Evolutionary conservation across 2,113 vertebrate species (phyloP), one percentile per base, ranked within the genome.

Genomic region (Cephalopterus ornatus): DNA sequence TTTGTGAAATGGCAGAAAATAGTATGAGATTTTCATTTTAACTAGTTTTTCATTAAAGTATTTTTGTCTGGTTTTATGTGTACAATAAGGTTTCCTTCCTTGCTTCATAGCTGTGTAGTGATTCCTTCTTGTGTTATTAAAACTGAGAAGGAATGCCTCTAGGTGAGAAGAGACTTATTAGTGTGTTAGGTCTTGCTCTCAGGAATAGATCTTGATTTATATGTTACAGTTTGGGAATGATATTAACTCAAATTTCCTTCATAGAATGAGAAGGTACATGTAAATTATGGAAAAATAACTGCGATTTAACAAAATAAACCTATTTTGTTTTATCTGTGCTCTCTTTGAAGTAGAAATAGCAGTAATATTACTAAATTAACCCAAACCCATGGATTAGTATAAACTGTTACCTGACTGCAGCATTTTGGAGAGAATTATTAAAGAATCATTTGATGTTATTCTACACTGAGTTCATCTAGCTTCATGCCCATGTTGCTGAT

Each of bases 61-160:
- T 12, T 67, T 70, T 67, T 88, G 44, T 47, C 76, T 87, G 26
- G 0, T 89, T 96, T 94, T 85, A 33, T 92, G 68, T 53, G 23
- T 66, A 88, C 61, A 39, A 7, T 65, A 82, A 84, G 30, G 8
- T 90, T 96, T 96, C 62, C 46, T 83, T 86, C 24, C 74, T 77
- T 61, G 59, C 19, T 96, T 91, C 14, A 5, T 84, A 55, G 66
- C 44, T 41, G 20, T 85, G 47, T 77, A 96, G 96, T 92, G 33
- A 71, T 94, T 95, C n/a, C 13, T 62, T 96, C 94, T 95, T 93
- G 68, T 95, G 62, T 94, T 94, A 96, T 97, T 97, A 97, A 97
- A 97, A 94, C 63, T 59, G 66, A 96, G 79, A 84, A 92, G 28
- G 73, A 94, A 95, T 91, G 89, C 94, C 91, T 94, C 90, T 47